Conservation (phyloP, 2,113 vertebrate species). For the Haplochromis burtoni region DNA sequence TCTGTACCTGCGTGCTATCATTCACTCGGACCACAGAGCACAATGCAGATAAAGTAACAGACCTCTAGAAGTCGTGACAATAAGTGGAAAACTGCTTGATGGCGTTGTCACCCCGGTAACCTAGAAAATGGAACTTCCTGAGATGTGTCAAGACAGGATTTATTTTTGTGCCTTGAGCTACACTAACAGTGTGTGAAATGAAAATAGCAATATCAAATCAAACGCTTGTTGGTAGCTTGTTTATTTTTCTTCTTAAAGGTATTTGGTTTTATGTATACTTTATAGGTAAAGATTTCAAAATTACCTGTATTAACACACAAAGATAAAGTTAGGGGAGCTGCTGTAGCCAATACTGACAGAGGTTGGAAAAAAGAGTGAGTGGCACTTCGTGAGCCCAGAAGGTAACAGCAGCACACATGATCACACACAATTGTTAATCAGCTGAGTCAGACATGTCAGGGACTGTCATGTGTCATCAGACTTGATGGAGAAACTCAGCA, state of each 20-base stretch:
- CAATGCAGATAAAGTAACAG: not conserved
- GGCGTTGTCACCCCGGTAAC: not conserved
- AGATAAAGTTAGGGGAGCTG: not conserved
- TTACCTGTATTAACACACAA: not conserved
- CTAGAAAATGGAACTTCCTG: not conserved
- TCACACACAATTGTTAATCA: slow-evolving; percentile 35
- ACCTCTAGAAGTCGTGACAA: not conserved
- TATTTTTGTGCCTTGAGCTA: not conserved
- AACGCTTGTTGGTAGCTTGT: not conserved
- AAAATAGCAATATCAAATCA: not conserved
- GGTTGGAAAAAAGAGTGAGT: slow-evolving; percentile 13
- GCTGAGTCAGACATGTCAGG: slow-evolving; percentile 18
- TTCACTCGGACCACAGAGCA: not conserved
- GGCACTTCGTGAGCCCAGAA: slow-evolving; percentile 27
- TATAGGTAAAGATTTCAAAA: not conserved
- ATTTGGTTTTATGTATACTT: not conserved
- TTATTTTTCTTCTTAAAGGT: not conserved
- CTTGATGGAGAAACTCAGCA: slow-evolving; percentile 20
- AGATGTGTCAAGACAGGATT: not conserved
- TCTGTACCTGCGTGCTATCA: not conserved
- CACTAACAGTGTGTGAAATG: not conserved
- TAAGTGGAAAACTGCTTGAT: not conserved
- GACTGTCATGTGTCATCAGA: slow-evolving; percentile 37
- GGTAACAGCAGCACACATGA: slow-evolving; percentile 1
- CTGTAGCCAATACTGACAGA: not conserved